Evolutionary conservation across 1,140 invertebrate species (phyloP).

Genomic region (Caerostris extrusa): DNA sequence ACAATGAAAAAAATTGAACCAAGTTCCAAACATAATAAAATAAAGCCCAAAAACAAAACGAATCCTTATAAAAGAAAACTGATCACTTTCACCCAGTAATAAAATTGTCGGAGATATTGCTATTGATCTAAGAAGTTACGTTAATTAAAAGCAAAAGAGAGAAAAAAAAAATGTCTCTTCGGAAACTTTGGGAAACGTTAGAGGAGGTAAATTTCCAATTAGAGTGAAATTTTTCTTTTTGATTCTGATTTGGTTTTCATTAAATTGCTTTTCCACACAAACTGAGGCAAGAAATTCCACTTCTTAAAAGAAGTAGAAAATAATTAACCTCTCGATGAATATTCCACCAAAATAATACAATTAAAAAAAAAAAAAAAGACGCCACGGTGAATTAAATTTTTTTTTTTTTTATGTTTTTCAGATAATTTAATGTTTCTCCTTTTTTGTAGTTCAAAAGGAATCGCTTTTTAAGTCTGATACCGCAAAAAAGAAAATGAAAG

Average conservation of each 20-base stretch:
- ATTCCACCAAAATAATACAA: not conserved
- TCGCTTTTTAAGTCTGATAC: too few species aligned
- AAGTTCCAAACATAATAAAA: not conserved
- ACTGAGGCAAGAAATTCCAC: not conserved
- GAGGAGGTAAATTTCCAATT: constrained; percentile 20
- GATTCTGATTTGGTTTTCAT: not conserved
- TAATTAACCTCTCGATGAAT: not conserved
- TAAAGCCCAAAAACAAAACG: not conserved
- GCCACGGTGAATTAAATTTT: not conserved
- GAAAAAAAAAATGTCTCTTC: too few species aligned
- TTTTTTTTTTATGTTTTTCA: not conserved
- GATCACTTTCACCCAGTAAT: not conserved
- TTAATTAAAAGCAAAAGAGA: not conserved
- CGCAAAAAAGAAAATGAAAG: too few species aligned
- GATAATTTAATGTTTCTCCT: not conserved
- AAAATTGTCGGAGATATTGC: not conserved
- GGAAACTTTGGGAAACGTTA: not conserved
- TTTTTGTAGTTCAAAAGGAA: not conserved
- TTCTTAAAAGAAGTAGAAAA: not conserved
- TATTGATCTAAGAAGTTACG: not conserved
- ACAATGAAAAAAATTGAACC: not conserved
- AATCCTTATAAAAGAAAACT: not conserved
- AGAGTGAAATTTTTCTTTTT: not conserved
- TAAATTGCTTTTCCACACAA: not conserved
- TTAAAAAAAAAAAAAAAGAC: not conserved